These are phyloP conservation scores for Tipula helvola DNA, from an alignment of 2,888 invertebrate species.

Conservation along the genomic window DNA sequence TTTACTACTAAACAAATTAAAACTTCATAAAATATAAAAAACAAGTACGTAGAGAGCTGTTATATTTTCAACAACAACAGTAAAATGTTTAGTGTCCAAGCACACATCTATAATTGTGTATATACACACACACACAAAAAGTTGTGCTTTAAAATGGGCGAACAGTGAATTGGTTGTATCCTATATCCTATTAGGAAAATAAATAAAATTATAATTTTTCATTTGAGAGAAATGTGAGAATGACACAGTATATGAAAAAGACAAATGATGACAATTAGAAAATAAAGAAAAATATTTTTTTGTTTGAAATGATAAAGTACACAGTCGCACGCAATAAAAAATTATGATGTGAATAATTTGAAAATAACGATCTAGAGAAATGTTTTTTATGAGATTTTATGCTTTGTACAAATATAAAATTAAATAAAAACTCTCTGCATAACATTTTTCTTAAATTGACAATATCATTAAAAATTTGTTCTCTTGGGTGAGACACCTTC, in stretches of 20 bases:
- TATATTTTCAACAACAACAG: background rate
- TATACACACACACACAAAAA: background rate
- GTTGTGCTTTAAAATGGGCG: background rate
- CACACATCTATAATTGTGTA: background rate
- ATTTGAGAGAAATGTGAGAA: background rate
- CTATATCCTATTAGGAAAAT: background rate
- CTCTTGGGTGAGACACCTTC: background rate
- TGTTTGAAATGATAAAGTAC: background rate
- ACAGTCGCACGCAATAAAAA: background rate
- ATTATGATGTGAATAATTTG: background rate
- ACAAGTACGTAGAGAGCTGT: background rate
- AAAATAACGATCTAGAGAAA: background rate
- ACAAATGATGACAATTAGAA: background rate
- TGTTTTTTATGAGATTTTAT: background rate
- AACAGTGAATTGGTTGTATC: background rate
- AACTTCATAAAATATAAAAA: background rate
- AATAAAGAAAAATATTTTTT: background rate
- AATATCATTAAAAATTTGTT: background rate
- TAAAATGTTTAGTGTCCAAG: background rate
- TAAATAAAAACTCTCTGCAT: background rate
- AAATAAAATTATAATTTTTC: slow-evolving; percentile 4
- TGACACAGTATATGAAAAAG: background rate
- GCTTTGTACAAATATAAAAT: background rate
- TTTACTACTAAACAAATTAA: background rate
- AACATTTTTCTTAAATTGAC: background rate